Base-by-base conservation (phyloP, 2,888 invertebrate species). In the Octonoba sinensis region DNA sequence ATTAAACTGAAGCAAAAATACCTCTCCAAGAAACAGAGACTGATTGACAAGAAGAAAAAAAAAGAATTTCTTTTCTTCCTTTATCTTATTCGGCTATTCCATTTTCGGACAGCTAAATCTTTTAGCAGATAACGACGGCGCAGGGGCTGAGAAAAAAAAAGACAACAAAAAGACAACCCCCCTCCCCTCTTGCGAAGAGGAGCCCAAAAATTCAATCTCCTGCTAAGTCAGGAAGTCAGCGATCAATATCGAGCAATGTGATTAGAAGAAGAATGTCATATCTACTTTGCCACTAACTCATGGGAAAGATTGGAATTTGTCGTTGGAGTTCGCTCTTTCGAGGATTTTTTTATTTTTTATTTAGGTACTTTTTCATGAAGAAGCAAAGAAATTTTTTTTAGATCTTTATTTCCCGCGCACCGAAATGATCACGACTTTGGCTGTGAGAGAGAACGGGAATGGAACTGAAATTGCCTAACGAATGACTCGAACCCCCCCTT, bases 211-310 rank as follows among this genome's bases (percentile, higher is more conserved):
- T 81, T 73, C 79, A 81, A 81, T 81, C 79, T 81, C 79, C 66
- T 56, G 60, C 79, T 62, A 81, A 81, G 79, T 81, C 73, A 81
- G 73, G 67, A 67, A 81, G 73, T 81, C 79, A 74, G 46, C 69
- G 79, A 81, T 81, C 79, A 73, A 81, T 81, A 81, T 81, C 79
- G 59, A 54, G 27, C 79, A 81, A 81, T 81, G 79, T 81, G 79
- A 81, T 81, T 81, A 81, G 73, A 81, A 64, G 69, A 60, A 81
- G 79, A 81, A 73, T 74, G 79, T 81, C 79, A 81, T 81, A 81
- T 81, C 79, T 81, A 73, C 79, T 81, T 81, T 73, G 73, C 79
- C 73, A 81, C 79, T 73, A 81, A 81, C 79, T 81, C 79, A 81
- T 51, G 79, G 73, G 79, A 81, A 81, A 81, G 74, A 81, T 73